Evolutionary conservation across 2,888 invertebrate genomes (phyloP).

Genomic region (Drosophila mulleri): DNA sequence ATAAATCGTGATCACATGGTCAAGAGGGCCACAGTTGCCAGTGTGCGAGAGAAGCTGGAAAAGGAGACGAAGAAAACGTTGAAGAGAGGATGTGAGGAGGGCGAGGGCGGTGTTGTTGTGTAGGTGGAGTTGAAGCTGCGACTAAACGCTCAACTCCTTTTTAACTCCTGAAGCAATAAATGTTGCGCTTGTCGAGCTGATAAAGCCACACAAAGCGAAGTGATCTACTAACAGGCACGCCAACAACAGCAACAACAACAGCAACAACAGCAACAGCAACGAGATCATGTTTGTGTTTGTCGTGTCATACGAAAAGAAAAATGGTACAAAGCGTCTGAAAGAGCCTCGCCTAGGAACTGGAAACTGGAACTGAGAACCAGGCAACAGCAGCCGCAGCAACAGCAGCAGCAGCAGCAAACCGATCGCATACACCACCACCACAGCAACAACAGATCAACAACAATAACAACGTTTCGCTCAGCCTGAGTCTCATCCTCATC

Average conservation of each 20-base stretch:
- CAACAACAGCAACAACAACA: slow-evolving; percentile 53
- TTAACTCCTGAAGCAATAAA: slow-evolving; percentile 74
- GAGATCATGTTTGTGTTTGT: slow-evolving; percentile 80
- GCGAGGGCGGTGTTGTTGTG: slow-evolving; percentile 34
- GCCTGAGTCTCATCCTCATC: slow-evolving; percentile 40
- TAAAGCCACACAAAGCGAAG: slow-evolving; percentile 81
- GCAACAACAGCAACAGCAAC: slow-evolving; percentile 59
- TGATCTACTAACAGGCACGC: slow-evolving; percentile 78
- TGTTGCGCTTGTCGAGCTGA: slow-evolving; percentile 77
- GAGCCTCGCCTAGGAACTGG: slow-evolving; percentile 43
- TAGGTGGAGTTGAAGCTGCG: slow-evolving; percentile 68
- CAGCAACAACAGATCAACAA: slow-evolving; percentile 29
- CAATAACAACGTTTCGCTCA: slow-evolving; percentile 29
- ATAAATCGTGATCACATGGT: slow-evolving; percentile 84
- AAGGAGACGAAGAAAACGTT: neutral
- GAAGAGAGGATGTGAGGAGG: neutral
- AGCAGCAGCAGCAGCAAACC: slow-evolving; percentile 36
- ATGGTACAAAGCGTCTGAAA: slow-evolving; percentile 53
- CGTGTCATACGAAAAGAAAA: slow-evolving; percentile 80
- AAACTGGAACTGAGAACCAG: slow-evolving; percentile 20
- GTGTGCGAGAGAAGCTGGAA: neutral
- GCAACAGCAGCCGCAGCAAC: slow-evolving; percentile 38
- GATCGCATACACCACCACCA: slow-evolving; percentile 38
- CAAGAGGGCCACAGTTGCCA: slow-evolving; percentile 65
- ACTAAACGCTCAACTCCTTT: slow-evolving; percentile 68